Evolutionary conservation across 1,140 invertebrate genomes (phyloP).

Genomic region (Hylaeus anthracinus): DNA sequence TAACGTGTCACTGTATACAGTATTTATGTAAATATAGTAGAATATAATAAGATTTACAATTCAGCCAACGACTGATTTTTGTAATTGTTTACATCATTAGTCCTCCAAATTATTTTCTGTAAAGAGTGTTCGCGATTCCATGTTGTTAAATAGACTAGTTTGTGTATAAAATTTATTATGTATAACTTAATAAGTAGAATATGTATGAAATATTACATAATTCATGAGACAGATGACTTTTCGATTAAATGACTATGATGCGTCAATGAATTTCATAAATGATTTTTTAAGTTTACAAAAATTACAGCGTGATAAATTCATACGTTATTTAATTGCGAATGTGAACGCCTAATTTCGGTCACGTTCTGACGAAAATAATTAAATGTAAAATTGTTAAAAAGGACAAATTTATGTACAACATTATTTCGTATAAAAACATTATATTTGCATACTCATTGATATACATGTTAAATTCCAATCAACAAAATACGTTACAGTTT

Average conservation of each 20-base stretch:
- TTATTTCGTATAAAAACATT: slow-evolving; percentile 16
- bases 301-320: neutral
- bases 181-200: slow-evolving; percentile 72
- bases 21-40: slow-evolving; percentile 74
- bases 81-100: slow-evolving; percentile 65
- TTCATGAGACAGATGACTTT: slow-evolving; percentile 26
- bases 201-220: slow-evolving; percentile 54
- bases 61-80: slow-evolving; percentile 69
- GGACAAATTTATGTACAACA: slow-evolving; percentile 3
- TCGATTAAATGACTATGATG: neutral
- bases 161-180: slow-evolving; percentile 74
- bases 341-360: neutral
- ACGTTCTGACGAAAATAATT: neutral
- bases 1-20: slow-evolving; percentile 65
- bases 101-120: slow-evolving; percentile 57
- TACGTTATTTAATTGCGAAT: neutral
- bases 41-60: slow-evolving; percentile 67
- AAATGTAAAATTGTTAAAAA: slow-evolving; percentile 4
- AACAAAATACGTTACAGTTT: slow-evolving; percentile 33
- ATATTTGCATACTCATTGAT: slow-evolving; percentile 25
- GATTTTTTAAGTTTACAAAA: slow-evolving; percentile 6
- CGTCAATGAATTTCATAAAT: slow-evolving; percentile 19
- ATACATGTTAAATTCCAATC: slow-evolving; percentile 22
- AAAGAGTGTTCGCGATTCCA: slow-evolving; percentile 59
- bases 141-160: slow-evolving; percentile 71